Conservation (phyloP, 2,888 invertebrate genomes). For the Chymomyza fuscimana region DNA sequence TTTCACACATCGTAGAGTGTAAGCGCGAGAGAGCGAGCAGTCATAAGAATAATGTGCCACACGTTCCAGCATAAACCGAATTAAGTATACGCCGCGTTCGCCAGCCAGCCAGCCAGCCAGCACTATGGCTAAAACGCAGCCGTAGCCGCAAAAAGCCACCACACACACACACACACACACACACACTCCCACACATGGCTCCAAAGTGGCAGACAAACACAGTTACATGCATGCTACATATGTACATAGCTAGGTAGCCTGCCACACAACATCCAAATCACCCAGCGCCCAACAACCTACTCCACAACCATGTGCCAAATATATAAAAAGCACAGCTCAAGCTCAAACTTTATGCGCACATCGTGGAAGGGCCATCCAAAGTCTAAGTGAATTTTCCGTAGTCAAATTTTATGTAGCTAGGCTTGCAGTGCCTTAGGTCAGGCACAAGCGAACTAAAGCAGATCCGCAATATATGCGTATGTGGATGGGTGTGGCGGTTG, state of each 20-base stretch:
- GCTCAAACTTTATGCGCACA: conserved; percentile 44
- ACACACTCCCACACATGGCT: conserved; percentile 40
- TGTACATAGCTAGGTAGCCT: background rate
- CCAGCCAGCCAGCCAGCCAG: conserved; percentile 36
- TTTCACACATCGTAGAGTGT: conserved; percentile 66
- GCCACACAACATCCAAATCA: conserved; percentile 1
- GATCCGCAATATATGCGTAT: background rate
- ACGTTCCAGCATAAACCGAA: conserved; percentile 70
- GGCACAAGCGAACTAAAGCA: conserved; percentile 52
- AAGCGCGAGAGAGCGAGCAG: conserved; percentile 22
- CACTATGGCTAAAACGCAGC: conserved; percentile 34
- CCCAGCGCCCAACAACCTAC: background rate
- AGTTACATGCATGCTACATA: conserved; percentile 9
- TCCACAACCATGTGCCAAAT: conserved; percentile 40
- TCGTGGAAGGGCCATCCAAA: conserved; percentile 45
- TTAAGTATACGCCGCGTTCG: conserved; percentile 71
- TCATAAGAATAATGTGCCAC: conserved; percentile 69
- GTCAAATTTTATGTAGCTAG: conserved; percentile 54
- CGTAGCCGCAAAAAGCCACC: conserved; percentile 53
- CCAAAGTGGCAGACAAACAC: conserved; percentile 60
- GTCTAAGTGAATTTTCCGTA: conserved; percentile 66
- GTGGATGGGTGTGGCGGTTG: background rate
- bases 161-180: conserved; percentile 27
- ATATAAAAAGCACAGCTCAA: conserved; percentile 29
- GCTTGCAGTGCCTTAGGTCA: conserved; percentile 63